These are phyloP conservation scores for Cartodere bifasciata DNA, from an alignment of 2,888 invertebrate species.

Conservation along the genomic window DNA sequence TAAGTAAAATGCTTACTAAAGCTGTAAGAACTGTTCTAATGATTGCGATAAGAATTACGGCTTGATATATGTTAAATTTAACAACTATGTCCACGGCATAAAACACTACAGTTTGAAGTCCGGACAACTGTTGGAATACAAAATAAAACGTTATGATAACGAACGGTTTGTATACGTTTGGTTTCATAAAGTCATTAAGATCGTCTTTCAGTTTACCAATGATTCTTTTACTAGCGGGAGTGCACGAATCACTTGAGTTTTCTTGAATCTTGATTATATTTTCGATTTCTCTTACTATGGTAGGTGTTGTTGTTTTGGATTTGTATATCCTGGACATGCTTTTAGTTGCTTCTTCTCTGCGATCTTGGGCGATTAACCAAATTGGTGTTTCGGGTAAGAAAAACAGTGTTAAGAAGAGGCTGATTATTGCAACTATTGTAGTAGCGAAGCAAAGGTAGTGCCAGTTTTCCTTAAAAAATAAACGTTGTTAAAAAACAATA, in stretches of 20 bases:
- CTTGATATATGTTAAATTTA: constrained; percentile 35
- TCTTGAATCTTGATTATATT: constrained; percentile 18
- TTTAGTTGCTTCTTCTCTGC: constrained; percentile 35
- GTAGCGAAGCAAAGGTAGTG: constrained; percentile 34
- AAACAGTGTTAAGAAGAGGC: constrained; percentile 31
- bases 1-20: constrained; percentile 33
- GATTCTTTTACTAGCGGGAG: constrained; percentile 19
- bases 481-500: no score
- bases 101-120: constrained; percentile 42
- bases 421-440: constrained; percentile 33
- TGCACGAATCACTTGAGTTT: not conserved
- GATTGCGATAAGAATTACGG: constrained; percentile 39
- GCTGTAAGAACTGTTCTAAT: constrained; percentile 36
- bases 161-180: constrained; percentile 37
- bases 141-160: constrained; percentile 37
- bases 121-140: constrained; percentile 46
- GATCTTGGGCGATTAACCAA: constrained; percentile 39
- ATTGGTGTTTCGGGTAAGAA: constrained; percentile 42
- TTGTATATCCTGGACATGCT: constrained; percentile 35
- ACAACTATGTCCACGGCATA: constrained; percentile 43
- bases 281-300: constrained; percentile 24
- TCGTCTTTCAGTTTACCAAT: constrained; percentile 17
- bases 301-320: constrained; percentile 21
- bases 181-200: constrained; percentile 30
- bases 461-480: constrained; percentile 35